Evolutionary conservation across 2,797 vertebrate species (phyloP).

Genomic region (Danionella dracula): DNA sequence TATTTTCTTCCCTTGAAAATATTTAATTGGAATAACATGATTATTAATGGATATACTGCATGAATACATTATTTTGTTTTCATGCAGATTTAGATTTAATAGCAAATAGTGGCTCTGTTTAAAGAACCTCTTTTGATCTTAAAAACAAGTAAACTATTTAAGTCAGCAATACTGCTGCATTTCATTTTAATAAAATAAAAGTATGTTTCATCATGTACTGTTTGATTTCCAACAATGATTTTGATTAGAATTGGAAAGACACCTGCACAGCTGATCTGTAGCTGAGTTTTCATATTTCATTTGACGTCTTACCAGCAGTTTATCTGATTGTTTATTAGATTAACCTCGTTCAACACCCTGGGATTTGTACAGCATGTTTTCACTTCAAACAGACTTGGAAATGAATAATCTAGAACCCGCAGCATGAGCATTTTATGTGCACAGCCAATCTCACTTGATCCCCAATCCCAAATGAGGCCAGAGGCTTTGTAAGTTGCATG

Average conservation of each 20-base stretch:
- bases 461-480: background rate
- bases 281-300: background rate
- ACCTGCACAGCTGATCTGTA: background rate
- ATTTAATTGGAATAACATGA: too few relatives aligned
- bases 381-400: background rate
- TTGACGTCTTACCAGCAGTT: background rate
- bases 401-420: background rate
- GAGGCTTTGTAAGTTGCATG: background rate
- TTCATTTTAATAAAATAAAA: too few relatives aligned
- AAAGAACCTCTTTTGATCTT: background rate
- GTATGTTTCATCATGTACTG: too few relatives aligned
- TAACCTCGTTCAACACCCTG: background rate
- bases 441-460: background rate
- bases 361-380: background rate
- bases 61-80: too few relatives aligned
- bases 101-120: conserved; percentile 1
- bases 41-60: too few relatives aligned
- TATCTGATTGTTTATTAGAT: conserved; percentile 2
- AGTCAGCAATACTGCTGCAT: background rate
- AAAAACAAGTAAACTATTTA: background rate
- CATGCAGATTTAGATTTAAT: conserved; percentile 26
- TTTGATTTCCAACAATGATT: too few relatives aligned
- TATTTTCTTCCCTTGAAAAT: too few relatives aligned
- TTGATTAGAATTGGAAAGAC: background rate
- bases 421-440: background rate